Evolutionary conservation across 2,797 vertebrate genomes (phyloP), one percentile per base, ranked within the genome.

Genomic region (Sebastes kiyomatsui): DNA sequence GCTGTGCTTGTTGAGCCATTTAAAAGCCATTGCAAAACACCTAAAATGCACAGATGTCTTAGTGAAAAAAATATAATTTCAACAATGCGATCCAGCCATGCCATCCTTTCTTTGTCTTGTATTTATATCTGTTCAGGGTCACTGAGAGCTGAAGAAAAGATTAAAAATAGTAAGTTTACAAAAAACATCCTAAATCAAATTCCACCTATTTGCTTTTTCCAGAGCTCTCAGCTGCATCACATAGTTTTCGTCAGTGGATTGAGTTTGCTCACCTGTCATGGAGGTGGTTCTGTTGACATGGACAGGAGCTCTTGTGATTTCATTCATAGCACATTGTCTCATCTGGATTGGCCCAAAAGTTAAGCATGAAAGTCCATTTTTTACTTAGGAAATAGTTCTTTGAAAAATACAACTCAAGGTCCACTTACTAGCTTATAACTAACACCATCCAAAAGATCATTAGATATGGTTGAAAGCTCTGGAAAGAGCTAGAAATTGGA

Each of bases 21-120:
- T 77, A 67, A 79, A 85, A 90, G 22, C 23, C 33, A 52, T 61
- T 61, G 35, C 8, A 46, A 20, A 74, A 66, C 68, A 83, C 13
- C 56, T 54, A 65, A 69, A 74, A 32, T 42, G 28, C 35, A 67
- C 2, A 62, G 16, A 78, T 8, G 23, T 67, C 52, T 38, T 23
- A 61, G n/a, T 68, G 67, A 66, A 79, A 4, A 60, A 74, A 64
- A 33, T 49, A 59, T 35, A 11, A 66, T 72, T 11, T 59, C 14
- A 71, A 6, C 27, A 35, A 56, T 14, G 2, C 27, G n/a, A 10
- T 27, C 66, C 46, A 55, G 1, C 42, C 16, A n/a, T 55, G 16
- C n/a, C 22, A 16, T 73, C 7, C 8, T 46, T 13, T 42, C 2
- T 22, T 33, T 59, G 28, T 75, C 14, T 52, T n/a, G 14, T n/a